Conservation (phyloP, 2,797 vertebrate genomes). For the Rhabdomys pumilio region DNA sequence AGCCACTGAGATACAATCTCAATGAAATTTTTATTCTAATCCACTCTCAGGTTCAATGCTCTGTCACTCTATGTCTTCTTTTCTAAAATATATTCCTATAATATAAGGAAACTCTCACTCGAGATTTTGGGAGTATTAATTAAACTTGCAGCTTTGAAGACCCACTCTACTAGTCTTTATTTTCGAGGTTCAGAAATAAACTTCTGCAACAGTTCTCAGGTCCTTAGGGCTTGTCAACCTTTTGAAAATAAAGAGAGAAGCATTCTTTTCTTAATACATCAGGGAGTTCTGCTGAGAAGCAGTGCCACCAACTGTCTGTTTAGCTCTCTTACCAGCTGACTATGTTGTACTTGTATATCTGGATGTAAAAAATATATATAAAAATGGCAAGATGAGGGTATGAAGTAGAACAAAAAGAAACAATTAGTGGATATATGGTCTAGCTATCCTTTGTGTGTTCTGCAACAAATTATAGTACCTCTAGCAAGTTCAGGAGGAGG, state of each 20-base stretch:
- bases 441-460: background rate
- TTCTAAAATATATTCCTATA: background rate
- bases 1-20: background rate
- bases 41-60: background rate
- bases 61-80: background rate
- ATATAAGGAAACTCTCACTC: background rate
- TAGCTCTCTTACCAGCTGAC: slow-evolving; percentile 17
- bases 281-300: slow-evolving; percentile 76
- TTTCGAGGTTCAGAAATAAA: background rate
- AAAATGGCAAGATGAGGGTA: background rate
- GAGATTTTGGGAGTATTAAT: background rate
- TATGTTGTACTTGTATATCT: background rate
- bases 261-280: background rate
- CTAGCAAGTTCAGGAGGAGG: background rate
- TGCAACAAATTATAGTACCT: background rate
- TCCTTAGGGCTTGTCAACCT: slow-evolving; percentile 14
- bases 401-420: background rate
- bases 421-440: background rate
- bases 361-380: no score
- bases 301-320: slow-evolving; percentile 80
- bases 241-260: slow-evolving; percentile 27
- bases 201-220: background rate
- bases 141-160: background rate
- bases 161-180: background rate
- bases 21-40: background rate